A percentile compares a stretch with the other conserved stretches of the same genome.
Conservation (phyloP, 2,113 vertebrate species). For the Myrmophylax atrothorax region DNA sequence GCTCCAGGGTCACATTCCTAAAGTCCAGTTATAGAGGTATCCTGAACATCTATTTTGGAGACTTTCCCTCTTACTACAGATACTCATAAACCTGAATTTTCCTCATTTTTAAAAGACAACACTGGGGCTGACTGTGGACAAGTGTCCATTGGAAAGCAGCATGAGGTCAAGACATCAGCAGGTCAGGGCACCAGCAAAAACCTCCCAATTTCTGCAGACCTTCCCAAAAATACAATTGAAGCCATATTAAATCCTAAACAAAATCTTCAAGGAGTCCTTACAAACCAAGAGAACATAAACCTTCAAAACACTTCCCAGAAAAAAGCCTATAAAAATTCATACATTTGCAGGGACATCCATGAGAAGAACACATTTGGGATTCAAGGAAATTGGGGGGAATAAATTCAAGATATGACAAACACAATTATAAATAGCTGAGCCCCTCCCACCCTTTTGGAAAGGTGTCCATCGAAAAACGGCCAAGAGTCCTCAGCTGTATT, state of each 20-base stretch:
- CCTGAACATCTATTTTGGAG: rapidly evolving
- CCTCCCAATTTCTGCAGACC: background rate
- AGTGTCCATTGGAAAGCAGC: rapidly evolving
- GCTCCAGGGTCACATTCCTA: rapidly evolving
- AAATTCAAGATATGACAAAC: background rate
- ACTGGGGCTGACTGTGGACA: rapidly evolving
- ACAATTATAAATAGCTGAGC: background rate
- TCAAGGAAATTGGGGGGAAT: background rate
- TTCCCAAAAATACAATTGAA: background rate
- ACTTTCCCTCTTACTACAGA: background rate
- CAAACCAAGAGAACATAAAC: background rate
- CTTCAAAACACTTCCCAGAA: background rate
- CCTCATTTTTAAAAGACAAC: background rate
- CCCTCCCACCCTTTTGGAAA: background rate
- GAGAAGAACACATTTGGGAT: background rate
- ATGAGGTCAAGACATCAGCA: rapidly evolving
- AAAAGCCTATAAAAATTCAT: background rate
- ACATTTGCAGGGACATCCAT: background rate
- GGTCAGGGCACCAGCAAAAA: background rate
- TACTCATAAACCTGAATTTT: background rate
- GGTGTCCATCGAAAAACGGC: background rate
- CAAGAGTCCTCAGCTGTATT: background rate
- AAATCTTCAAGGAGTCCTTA: background rate
- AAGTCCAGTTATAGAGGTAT: rapidly evolving
- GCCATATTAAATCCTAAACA: background rate